phyloP scores from a whole-genome alignment of 2,797 vertebrate genomes.

The Trachurus trachurus region DNA sequence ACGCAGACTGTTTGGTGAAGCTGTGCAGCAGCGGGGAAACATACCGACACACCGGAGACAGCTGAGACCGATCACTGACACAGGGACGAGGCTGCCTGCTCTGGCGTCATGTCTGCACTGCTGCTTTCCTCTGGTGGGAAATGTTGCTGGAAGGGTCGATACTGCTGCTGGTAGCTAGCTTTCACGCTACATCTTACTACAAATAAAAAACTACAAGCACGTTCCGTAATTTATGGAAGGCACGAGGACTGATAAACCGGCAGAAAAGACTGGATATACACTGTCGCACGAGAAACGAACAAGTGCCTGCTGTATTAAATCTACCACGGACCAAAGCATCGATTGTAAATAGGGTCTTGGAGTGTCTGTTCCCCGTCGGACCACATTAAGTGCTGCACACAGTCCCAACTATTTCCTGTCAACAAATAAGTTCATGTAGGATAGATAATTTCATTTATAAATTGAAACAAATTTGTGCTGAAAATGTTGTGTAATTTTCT shows the following conservation, averaged over 20 bases:
- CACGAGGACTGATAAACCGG: neutral
- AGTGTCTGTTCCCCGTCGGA: slow-evolving; percentile 57
- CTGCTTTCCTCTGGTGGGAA: slow-evolving; percentile 16
- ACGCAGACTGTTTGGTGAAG: neutral
- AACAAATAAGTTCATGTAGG: too few relatives aligned
- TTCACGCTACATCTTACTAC: neutral
- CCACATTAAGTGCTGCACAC: slow-evolving; percentile 57
- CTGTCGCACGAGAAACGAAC: neutral
- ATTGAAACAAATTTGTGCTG: too few relatives aligned
- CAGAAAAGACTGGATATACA: neutral
- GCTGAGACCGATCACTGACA: slow-evolving; percentile 41
- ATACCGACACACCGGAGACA: slow-evolving; percentile 64
- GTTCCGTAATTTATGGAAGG: neutral
- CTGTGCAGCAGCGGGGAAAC: slow-evolving; percentile 22
- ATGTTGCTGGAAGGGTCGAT: slow-evolving; percentile 12
- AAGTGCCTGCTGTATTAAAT: neutral
- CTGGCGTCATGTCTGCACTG: slow-evolving; percentile 55
- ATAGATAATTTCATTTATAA: too few relatives aligned
- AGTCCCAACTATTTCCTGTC: slow-evolving; percentile 69
- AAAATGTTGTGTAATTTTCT: too few relatives aligned
- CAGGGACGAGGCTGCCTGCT: slow-evolving; percentile 26
- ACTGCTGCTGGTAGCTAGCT: slow-evolving; percentile 17
- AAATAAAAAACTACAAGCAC: neutral
- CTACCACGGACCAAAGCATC: neutral
- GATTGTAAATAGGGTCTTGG: neutral